Conservation (phyloP, 1,140 invertebrate genomes). For the Bombus huntii region DNA sequence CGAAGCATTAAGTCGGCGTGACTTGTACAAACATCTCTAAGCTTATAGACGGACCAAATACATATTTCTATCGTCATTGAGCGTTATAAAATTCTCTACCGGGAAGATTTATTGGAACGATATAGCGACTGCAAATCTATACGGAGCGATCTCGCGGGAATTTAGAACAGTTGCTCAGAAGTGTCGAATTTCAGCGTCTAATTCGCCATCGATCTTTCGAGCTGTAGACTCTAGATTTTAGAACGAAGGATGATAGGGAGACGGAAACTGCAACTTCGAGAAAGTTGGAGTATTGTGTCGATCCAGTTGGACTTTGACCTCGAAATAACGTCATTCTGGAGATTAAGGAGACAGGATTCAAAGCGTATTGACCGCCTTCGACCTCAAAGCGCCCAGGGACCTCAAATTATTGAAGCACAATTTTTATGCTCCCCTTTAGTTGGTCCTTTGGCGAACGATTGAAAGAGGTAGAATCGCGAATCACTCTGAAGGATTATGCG, state of each 20-base stretch:
- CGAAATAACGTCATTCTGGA: slow-evolving; percentile 11
- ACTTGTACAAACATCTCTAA: no score
- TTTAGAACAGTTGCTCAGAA: neutral
- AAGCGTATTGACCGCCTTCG: slow-evolving; percentile 34
- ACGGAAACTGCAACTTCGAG: neutral
- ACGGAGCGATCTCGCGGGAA: neutral
- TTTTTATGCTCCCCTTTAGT: neutral
- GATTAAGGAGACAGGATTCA: slow-evolving; percentile 31
- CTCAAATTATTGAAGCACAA: neutral
- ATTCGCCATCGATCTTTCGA: neutral
- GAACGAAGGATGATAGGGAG: neutral
- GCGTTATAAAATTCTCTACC: neutral
- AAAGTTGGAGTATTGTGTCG: neutral
- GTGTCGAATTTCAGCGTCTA: neutral
- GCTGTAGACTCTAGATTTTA: no score
- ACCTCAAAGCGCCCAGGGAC: neutral
- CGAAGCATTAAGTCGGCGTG: no score
- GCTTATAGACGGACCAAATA: neutral
- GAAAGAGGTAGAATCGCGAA: neutral
- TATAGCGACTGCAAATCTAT: neutral
- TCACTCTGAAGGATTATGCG: neutral
- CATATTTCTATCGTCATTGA: neutral
- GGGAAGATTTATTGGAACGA: neutral
- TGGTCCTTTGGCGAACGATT: neutral
- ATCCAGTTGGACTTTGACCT: neutral